A percentile compares a stretch with the other conserved stretches of the same genome.
phyloP scores from a whole-genome alignment of 2,888 invertebrate species.

The Diplolepis rosae region DNA sequence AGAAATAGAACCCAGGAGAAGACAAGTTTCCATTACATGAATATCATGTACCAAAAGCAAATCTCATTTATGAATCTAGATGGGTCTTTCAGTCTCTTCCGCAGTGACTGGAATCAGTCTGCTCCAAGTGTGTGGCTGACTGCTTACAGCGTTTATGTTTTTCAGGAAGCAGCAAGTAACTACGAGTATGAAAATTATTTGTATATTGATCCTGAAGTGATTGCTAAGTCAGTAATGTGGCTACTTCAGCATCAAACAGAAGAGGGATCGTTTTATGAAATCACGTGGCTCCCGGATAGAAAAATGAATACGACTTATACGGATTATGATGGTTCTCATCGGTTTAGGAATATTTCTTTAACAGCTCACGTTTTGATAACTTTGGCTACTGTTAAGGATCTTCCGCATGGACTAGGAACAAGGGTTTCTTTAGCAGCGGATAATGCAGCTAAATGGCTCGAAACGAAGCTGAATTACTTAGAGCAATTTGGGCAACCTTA shows the following conservation, averaged over 20 bases:
- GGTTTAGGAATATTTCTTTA: conserved; percentile 85
- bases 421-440: conserved; percentile 85
- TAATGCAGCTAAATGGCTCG: conserved; percentile 86
- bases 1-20: conserved; percentile 87
- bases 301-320: conserved; percentile 87
- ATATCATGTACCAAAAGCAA: conserved; percentile 91
- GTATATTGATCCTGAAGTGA: conserved; percentile 92
- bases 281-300: conserved; percentile 89
- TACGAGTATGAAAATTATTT: conserved; percentile 98
- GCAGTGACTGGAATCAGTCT: conserved; percentile 95
- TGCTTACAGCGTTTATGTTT: conserved; percentile 89
- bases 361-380: conserved; percentile 96
- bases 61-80: conserved; percentile 92
- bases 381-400: conserved; percentile 87
- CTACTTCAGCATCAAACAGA: conserved; percentile 88
- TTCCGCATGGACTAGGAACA: conserved; percentile 83
- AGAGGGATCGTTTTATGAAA: conserved; percentile 92
- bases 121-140: conserved; percentile 93
- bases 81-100: conserved; percentile 92
- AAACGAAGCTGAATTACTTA: conserved; percentile 86
- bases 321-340: conserved; percentile 73
- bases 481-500: conserved; percentile 84
- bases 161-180: conserved; percentile 92
- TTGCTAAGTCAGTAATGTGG: conserved; percentile 90
- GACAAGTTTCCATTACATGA: conserved; percentile 90